Conservation (phyloP, 2,888 invertebrate genomes). For the Entomobrya proxima region DNA sequence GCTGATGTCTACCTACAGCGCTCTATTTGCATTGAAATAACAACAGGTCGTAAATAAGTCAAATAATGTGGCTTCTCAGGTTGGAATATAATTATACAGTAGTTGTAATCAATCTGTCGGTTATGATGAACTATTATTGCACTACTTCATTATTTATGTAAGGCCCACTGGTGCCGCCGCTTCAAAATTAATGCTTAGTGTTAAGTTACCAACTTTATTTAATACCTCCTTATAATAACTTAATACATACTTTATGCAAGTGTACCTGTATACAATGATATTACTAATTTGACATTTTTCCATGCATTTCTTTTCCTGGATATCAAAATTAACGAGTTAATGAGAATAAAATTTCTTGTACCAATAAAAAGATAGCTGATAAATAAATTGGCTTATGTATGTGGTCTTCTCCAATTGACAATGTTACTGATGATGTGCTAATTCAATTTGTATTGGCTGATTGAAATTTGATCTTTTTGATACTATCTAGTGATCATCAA, state of each 20-base stretch:
- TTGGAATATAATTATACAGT: conserved; percentile 39
- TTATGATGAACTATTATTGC: conserved; percentile 9
- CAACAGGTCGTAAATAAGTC: conserved; percentile 48
- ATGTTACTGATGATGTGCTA: background rate
- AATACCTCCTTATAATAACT: too few relatives aligned
- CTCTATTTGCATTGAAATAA: background rate
- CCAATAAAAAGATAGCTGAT: background rate
- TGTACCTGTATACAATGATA: too few relatives aligned
- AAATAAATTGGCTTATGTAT: conserved; percentile 54
- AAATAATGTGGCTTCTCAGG: conserved; percentile 1
- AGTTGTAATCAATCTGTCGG: background rate
- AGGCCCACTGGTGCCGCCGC: background rate
- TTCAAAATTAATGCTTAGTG: too few relatives aligned
- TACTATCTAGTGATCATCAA: conserved; percentile 12
- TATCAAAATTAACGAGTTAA: background rate
- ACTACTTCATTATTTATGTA: background rate
- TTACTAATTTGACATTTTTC: too few relatives aligned
- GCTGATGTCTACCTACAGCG: conserved; percentile 10
- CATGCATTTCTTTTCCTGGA: background rate
- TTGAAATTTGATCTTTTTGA: conserved; percentile 47
- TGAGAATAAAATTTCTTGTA: background rate
- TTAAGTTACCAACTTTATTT: too few relatives aligned
- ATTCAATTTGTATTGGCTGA: background rate
- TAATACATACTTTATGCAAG: too few relatives aligned
- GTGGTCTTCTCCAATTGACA: background rate